Base-by-base conservation (phyloP, 2,113 vertebrate genomes). In the Numida meleagris region DNA sequence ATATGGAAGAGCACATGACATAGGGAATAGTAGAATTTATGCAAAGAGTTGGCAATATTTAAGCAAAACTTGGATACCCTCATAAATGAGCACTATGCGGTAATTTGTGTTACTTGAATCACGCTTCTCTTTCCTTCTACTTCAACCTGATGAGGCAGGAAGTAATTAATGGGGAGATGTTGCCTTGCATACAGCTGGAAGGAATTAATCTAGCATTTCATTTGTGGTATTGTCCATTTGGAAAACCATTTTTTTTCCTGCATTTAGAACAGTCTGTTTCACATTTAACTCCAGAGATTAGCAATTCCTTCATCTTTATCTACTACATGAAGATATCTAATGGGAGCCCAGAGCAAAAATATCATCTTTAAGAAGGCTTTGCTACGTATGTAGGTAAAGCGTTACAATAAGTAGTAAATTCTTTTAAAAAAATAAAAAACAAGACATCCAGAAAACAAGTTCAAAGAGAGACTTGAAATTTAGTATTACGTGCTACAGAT, bases 91-190 rank as follows among this genome's bases (percentile, higher is more conserved):
- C 82, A 72, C 24, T 7, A 63, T 27, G 12, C 14, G 67, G 68
- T 66, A 86, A 86, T 73, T 59, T 50, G 14, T 15, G 55, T 73
- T 59, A 81, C 53, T 80, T 71, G 53, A 80, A 23, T 88, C 51
- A 20, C 2, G 5, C 62, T 73, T 55, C 59, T 70, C 71, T 77
- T n/a, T 50, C 85, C 80, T 90, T 85, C 68, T 78, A 61, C 84
- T 96, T 87, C 72, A 62, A 65, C 11, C 10, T n/a, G 80, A 94
- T 51, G 5, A 7, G 38, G 80, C 67, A 89, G 88, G 91, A 89
- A 86, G 71, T 63, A 88, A 94, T 87, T 94, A 89, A 68, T 55
- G 70, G 86, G 93, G 80, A 92, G 50, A 59, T 27, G 27, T 33
- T 84, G 57, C 73, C 65, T 81, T 46, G 59, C 29, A 83, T 14